phyloP scores from a whole-genome alignment of 1,140 invertebrate genomes.

The Zaprionus camerounensis region DNA sequence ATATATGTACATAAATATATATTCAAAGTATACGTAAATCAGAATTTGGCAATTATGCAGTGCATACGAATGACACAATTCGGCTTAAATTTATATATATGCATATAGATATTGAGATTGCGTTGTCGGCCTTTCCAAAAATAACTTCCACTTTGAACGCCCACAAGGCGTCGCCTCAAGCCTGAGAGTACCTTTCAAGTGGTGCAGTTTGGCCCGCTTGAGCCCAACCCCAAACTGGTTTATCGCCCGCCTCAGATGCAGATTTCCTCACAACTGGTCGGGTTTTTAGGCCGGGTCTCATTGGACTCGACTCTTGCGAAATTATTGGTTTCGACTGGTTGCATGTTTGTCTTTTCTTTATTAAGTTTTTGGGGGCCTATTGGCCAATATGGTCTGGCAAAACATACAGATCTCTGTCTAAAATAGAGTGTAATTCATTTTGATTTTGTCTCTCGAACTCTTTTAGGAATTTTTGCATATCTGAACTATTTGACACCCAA shows the following conservation, averaged over 20 bases:
- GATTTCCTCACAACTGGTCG: constrained; percentile 65
- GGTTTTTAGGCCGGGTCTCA: constrained; percentile 38
- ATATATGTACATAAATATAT: background rate
- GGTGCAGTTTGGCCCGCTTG: constrained; percentile 22
- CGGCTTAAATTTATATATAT: constrained; percentile 20
- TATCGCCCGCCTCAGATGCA: constrained; percentile 41
- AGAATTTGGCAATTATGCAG: constrained; percentile 17
- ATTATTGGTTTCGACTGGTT: constrained; percentile 33
- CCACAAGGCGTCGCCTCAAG: constrained; percentile 36
- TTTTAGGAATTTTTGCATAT: constrained; percentile 98
- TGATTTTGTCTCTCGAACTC: background rate
- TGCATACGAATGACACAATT: constrained; percentile 20
- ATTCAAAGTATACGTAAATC: constrained; percentile 2
- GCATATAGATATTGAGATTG: constrained; percentile 1
- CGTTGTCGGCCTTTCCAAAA: constrained; percentile 53
- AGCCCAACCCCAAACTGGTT: constrained; percentile 61
- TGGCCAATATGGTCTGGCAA: background rate
- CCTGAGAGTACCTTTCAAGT: background rate
- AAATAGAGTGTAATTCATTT: background rate
- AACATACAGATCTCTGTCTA: background rate
- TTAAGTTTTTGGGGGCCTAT: background rate
- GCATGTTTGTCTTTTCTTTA: constrained; percentile 33
- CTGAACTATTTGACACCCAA: constrained; percentile 99
- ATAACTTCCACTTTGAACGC: constrained; percentile 43
- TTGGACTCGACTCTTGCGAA: constrained; percentile 50